Evolutionary conservation across 1,140 invertebrate genomes (phyloP).

Genomic region (Nebria ingens): DNA sequence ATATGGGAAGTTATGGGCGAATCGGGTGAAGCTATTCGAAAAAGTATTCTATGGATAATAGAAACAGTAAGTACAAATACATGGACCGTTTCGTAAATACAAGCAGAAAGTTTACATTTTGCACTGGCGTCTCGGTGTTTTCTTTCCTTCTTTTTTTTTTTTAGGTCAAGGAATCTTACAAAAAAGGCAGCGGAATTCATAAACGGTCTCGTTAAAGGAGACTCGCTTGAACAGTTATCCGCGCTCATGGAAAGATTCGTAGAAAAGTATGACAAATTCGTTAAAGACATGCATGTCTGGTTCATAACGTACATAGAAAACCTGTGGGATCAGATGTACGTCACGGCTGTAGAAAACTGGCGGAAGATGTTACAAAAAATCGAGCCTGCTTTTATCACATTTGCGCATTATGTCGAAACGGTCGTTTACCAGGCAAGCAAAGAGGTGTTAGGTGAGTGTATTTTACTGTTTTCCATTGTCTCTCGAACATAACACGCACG

Average conservation of each 20-base stretch:
- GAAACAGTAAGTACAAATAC: slow-evolving; percentile 41
- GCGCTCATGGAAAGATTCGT: slow-evolving; percentile 54
- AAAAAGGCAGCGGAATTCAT: slow-evolving; percentile 55
- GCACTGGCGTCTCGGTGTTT: neutral
- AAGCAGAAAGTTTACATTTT: neutral
- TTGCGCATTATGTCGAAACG: slow-evolving; percentile 62
- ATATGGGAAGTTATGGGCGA: slow-evolving; percentile 76
- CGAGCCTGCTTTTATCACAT: slow-evolving; percentile 64
- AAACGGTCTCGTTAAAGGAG: slow-evolving; percentile 56
- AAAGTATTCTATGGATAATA: slow-evolving; percentile 62
- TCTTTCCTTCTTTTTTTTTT: slow-evolving; percentile 16
- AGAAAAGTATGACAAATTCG: slow-evolving; percentile 64
- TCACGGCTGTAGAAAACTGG: slow-evolving; percentile 54
- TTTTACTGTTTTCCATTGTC: slow-evolving; percentile 3
- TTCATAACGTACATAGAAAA: slow-evolving; percentile 64
- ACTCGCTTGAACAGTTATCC: slow-evolving; percentile 56
- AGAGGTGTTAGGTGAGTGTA: slow-evolving; percentile 44
- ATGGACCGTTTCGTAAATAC: neutral
- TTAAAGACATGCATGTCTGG: slow-evolving; percentile 64
- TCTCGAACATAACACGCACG: neutral
- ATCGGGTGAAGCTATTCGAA: slow-evolving; percentile 61
- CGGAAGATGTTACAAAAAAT: slow-evolving; percentile 54
- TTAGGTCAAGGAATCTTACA: slow-evolving; percentile 54
- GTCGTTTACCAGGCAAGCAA: slow-evolving; percentile 60
- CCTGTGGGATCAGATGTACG: slow-evolving; percentile 53